Evolutionary conservation across 2,888 invertebrate genomes (phyloP).

Genomic region (Heteromyza rotundicornis): DNA sequence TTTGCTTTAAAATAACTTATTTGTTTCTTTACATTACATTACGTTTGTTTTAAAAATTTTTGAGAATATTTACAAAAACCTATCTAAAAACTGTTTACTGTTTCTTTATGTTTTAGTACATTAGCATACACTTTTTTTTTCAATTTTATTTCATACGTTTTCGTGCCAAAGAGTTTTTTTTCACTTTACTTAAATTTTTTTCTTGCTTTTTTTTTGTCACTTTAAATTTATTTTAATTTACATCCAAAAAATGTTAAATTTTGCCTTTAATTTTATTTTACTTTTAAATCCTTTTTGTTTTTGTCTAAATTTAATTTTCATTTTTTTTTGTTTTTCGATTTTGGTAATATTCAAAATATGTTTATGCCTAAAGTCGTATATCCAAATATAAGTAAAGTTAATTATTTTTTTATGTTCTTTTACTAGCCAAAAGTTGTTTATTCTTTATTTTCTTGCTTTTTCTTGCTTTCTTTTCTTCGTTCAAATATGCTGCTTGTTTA

Average conservation of each 20-base stretch:
- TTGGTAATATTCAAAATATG: constrained; percentile 14
- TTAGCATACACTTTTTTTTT: constrained; percentile 11
- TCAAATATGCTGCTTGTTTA: constrained; percentile 12
- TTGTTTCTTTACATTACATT: background rate
- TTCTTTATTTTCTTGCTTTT: constrained; percentile 22
- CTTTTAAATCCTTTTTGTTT: too few relatives aligned
- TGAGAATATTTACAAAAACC: constrained; percentile 63
- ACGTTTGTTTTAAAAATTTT: constrained; percentile 39
- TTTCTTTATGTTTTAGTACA: constrained; percentile 24
- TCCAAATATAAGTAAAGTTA: constrained; percentile 15
- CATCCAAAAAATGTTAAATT: constrained; percentile 10
- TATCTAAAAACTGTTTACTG: constrained; percentile 51
- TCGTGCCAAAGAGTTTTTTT: constrained; percentile 25
- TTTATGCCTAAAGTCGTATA: constrained; percentile 25
- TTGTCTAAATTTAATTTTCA: constrained; percentile 1
- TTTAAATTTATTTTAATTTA: background rate
- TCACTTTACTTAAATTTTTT: background rate
- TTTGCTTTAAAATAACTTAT: constrained; percentile 12
- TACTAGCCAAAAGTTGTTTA: constrained; percentile 30
- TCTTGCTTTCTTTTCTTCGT: constrained; percentile 19
- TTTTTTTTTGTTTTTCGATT: constrained; percentile 7
- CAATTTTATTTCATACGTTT: constrained; percentile 7
- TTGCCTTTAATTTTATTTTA: constrained; percentile 23
- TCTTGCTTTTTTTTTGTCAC: background rate
- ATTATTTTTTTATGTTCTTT: constrained; percentile 20